phyloP scores from a whole-genome alignment of 1,140 invertebrate genomes.

The Venustaconcha ellipsiformis region DNA sequence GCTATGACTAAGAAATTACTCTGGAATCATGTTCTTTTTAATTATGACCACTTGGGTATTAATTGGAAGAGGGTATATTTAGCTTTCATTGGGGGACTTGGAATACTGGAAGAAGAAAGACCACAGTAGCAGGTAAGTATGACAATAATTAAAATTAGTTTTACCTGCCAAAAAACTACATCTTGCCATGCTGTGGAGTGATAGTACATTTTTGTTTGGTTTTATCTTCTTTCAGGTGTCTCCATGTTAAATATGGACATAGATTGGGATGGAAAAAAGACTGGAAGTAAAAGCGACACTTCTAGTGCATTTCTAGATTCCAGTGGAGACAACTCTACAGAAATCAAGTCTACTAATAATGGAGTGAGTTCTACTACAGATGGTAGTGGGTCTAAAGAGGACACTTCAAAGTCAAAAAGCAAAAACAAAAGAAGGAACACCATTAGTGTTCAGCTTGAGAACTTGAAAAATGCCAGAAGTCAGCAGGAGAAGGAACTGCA shows the following conservation, averaged over 20 bases:
- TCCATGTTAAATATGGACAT: not conserved
- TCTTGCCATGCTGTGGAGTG: not conserved
- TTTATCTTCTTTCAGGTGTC: not conserved
- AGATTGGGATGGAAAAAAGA: not conserved
- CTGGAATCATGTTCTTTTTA: too few species aligned
- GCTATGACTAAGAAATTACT: too few species aligned
- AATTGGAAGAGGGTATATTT: too few species aligned
- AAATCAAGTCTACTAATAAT: constrained; percentile 17
- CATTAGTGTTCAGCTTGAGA: constrained; percentile 48
- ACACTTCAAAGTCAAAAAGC: constrained; percentile 31
- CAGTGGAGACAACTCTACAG: constrained; percentile 14
- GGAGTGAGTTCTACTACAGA: constrained; percentile 15
- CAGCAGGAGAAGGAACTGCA: constrained; percentile 34
- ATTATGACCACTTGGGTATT: too few species aligned
- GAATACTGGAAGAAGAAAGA: too few species aligned
- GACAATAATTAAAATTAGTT: too few species aligned
- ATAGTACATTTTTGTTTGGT: not conserved
- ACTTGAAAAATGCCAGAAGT: constrained; percentile 35
- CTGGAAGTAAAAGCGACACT: not conserved
- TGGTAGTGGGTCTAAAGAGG: constrained; percentile 13
- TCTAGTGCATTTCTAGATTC: not conserved
- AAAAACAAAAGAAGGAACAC: constrained; percentile 50
- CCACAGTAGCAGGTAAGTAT: too few species aligned
- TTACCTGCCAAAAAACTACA: not conserved
- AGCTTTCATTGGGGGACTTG: too few species aligned